A percentile compares a stretch with the other conserved stretches of the same genome.
Evolutionary conservation across 2,113 vertebrate genomes (phyloP).

Genomic region (Thunnus maccoyii): DNA sequence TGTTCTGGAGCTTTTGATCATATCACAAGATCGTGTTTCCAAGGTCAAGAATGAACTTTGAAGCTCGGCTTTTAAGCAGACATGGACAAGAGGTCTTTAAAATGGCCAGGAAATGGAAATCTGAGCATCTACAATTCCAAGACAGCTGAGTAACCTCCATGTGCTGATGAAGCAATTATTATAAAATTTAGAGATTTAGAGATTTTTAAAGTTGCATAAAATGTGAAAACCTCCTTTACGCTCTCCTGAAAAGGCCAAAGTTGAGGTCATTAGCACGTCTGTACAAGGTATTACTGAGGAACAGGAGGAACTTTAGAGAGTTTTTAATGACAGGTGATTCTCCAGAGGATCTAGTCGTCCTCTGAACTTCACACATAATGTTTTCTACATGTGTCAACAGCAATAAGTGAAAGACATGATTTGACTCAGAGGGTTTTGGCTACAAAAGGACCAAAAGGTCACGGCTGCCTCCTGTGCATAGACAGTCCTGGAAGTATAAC

Average conservation of each 20-base stretch:
- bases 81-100: too few relatives aligned
- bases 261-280: neutral
- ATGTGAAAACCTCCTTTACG: neutral
- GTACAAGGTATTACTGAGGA: neutral
- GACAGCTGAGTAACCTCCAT: too few relatives aligned
- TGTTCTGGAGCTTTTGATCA: too few relatives aligned
- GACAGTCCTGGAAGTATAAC: neutral
- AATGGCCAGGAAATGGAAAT: too few relatives aligned
- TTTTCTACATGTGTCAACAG: slow-evolving; percentile 13
- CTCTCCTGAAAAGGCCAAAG: neutral
- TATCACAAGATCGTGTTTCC: too few relatives aligned
- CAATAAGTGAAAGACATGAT: neutral
- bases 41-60: too few relatives aligned
- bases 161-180: too few relatives aligned
- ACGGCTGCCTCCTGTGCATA: neutral
- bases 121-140: too few relatives aligned
- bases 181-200: too few relatives aligned
- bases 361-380: neutral
- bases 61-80: too few relatives aligned
- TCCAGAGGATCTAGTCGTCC: neutral
- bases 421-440: neutral
- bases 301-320: slow-evolving; percentile 3
- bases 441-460: slow-evolving; percentile 12
- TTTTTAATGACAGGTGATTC: neutral
- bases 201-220: neutral